Base-by-base conservation (phyloP, 2,113 vertebrate species). In the Mystacornis crossleyi region DNA sequence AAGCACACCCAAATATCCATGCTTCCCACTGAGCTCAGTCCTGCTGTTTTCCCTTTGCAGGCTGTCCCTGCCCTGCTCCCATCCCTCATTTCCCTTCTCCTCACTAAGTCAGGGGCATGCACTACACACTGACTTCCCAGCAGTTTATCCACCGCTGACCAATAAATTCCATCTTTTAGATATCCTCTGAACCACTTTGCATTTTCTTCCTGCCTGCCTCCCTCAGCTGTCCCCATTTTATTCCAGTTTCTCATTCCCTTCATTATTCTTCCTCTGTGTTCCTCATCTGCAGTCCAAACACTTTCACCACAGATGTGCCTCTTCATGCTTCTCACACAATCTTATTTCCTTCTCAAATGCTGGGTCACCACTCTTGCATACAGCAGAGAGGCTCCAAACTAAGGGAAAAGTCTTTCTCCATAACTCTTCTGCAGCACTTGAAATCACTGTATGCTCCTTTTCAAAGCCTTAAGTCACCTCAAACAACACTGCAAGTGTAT, bases 1-100 rank as follows among this genome's bases (percentile, higher is more conserved):
- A 43, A 61, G 45, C 28, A 82, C 26, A 71, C 16, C 51, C 47
- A 1, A 0, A 33, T 40, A 67, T 4, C 45, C 0, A 0, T 8
- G 4, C 43, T 60, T 86, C 72, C 64, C 51, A 70, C 54, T 1
- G 4, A 73, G 54, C 23, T 42, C 86, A 64, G 47, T 10, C 9
- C 13, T 42, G 25, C 45, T 43, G 25, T 26, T 47, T 18, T 58
- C 21, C 28, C 24, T 64, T 6, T 29, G 50, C 54, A 81, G 38
- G 38, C 38, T 90, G 43, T 34, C 33, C 53, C 19, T 77, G 53
- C 11, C 54, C 36, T 15, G 8, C 18, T 66, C 55, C 36, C 47
- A 29, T 5, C 28, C 53, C 66, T 69, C 40, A n/a, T 51, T 45
- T 70, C 74, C 65, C 25, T 43, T 48, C 57, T 82, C 20, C 25